Conservation (phyloP, 1,140 invertebrate genomes). For the Bactericera cockerelli region DNA sequence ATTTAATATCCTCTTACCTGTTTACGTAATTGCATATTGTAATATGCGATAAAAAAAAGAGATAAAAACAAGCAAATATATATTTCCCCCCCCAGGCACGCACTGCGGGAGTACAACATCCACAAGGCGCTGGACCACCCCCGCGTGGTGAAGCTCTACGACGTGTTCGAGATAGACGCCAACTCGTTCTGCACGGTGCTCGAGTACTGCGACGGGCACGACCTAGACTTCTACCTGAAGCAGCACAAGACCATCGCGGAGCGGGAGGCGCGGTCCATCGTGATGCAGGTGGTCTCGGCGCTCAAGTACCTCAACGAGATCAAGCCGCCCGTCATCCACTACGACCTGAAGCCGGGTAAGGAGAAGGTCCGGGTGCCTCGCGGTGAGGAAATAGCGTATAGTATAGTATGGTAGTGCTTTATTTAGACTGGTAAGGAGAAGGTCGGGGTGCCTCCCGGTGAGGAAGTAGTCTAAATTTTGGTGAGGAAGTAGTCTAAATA, state of each 20-base stretch:
- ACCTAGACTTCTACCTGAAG: conserved; percentile 99
- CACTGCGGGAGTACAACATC: conserved; percentile 97
- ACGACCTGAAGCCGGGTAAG: conserved; percentile 92
- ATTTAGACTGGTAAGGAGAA: conserved; percentile 52
- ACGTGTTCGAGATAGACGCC: conserved; percentile 99
- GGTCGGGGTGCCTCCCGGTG: too few relatives aligned
- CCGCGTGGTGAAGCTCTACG: conserved; percentile 93
- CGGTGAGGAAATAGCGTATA: too few relatives aligned
- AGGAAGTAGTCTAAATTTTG: too few relatives aligned
- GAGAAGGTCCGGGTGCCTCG: too few relatives aligned
- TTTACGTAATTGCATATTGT: too few relatives aligned
- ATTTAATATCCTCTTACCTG: too few relatives aligned
- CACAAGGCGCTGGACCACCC: conserved; percentile 98
- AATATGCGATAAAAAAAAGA: conserved; percentile 99
- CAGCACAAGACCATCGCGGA: conserved; percentile 98
- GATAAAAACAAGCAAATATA: conserved; percentile 99
- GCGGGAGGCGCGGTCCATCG: conserved; percentile 93
- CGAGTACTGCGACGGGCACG: conserved; percentile 99
- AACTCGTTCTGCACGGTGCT: conserved; percentile 99
- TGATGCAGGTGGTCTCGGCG: conserved; percentile 96
- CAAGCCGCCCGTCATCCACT: conserved; percentile 98
- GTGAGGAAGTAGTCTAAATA: too few relatives aligned
- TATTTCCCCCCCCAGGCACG: conserved; percentile 64
- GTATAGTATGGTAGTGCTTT: too few relatives aligned
- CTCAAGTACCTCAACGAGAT: conserved; percentile 99